Base-by-base conservation (phyloP, 1,140 invertebrate genomes). In the Melitaea cinxia region DNA sequence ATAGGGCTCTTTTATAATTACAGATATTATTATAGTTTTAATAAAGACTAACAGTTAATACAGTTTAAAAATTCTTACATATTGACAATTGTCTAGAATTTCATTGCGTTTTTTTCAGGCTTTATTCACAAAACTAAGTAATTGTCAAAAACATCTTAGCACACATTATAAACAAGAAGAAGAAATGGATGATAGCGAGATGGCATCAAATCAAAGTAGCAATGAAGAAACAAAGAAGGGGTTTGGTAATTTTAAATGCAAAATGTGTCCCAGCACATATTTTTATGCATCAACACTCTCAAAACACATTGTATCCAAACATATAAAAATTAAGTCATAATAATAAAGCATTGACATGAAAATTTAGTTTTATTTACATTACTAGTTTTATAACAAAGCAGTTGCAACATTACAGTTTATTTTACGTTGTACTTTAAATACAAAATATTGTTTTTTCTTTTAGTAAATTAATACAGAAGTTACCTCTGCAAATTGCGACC, bases 221-320 rank as follows among this genome's bases (percentile, higher is more conserved):
- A 59, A 54, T 21, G 39, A 57, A 33, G 50, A 9, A 19, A 15
- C 21, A 9, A 68, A 57, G 21, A 28, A 21, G 39, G 35, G 30
- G 1, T 33, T 33, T 9, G 12, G 12, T 37, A 19, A 77, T 1
- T 81, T 68, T 54, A 85, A 80, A 60, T 87, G 84, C 58, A 85
- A 80, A 53, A 82, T 87, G 78, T 89, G 86, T 39, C 66, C 77
- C 0, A 66, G 73, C n/a, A 76, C 72, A 19, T 87, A 76, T 56
- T 64, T 75, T 4, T 73, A 85, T 59, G 65, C 78, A 10, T 65
- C 78, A 2, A 68, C 82, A 19, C 56, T 87, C 0, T 80, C 82
- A 3, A 87, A 82, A 71, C 86, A 89, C 63, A 78, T 89, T 61
- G 53, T 83, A 10, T 47, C 69, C 15, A 78, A 71, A 49, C 86